These are phyloP conservation scores for Actenoides lindsayi DNA, from an alignment of 2,113 vertebrate genomes.

Conservation along the genomic window DNA sequence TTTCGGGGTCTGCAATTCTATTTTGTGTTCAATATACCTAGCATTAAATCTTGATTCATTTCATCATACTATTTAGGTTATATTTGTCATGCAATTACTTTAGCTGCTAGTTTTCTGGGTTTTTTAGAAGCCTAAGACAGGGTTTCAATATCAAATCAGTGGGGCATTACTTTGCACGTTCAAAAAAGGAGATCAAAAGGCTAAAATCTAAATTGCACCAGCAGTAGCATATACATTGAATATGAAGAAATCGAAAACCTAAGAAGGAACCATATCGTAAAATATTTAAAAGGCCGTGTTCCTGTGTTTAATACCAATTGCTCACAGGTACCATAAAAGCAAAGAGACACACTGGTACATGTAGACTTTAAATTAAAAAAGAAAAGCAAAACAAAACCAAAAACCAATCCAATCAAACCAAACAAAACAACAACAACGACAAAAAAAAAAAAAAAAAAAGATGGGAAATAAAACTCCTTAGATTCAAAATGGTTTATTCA, in stretches of 20 bases:
- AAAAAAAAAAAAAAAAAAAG: conserved; percentile 47
- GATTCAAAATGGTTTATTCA: conserved; percentile 99
- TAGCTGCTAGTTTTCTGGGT: conserved; percentile 77
- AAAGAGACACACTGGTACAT: conserved; percentile 44
- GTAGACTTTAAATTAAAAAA: conserved; percentile 49
- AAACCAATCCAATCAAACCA: too few relatives aligned
- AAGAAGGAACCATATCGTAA: conserved; percentile 55
- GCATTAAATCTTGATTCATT: conserved; percentile 84
- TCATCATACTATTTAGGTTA: conserved; percentile 82
- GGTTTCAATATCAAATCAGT: conserved; percentile 89
- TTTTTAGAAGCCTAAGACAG: conserved; percentile 76
- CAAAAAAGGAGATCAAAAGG: conserved; percentile 65
- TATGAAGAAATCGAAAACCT: conserved; percentile 63
- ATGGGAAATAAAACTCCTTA: conserved; percentile 98
- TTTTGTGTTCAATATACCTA: conserved; percentile 81
- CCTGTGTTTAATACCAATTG: conserved; percentile 60
- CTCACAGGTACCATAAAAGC: conserved; percentile 47
- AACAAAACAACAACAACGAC: neutral
- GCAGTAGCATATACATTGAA: conserved; percentile 66
- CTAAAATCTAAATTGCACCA: conserved; percentile 63
- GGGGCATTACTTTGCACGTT: conserved; percentile 92
- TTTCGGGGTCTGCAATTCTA: conserved; percentile 94
- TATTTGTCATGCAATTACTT: conserved; percentile 95
- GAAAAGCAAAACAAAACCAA: neutral
- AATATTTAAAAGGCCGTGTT: conserved; percentile 40